These are phyloP conservation scores for Rhodinocichla rosea DNA, from an alignment of 2,113 vertebrate genomes.

Conservation along the genomic window DNA sequence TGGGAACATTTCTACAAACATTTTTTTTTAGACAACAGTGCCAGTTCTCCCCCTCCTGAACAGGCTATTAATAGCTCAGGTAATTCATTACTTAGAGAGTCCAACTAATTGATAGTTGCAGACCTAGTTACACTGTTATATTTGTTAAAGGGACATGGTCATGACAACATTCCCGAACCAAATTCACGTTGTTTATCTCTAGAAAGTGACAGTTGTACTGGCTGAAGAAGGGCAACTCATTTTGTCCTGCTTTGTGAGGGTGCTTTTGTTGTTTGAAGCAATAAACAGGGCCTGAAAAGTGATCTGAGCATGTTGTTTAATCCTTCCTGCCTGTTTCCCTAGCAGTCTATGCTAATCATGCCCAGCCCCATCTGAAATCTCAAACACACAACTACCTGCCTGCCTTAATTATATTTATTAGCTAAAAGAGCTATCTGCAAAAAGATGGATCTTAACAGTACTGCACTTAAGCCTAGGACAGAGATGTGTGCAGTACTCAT, in stretches of 20 bases:
- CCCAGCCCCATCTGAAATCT: not conserved
- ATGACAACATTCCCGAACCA: not conserved
- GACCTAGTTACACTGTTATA: not conserved
- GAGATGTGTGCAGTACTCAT: not conserved
- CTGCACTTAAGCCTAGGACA: not conserved
- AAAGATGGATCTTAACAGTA: not conserved
- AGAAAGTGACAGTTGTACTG: not conserved
- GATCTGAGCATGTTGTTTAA: not conserved
- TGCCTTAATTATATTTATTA: not conserved
- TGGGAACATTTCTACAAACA: not conserved
- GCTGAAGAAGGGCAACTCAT: not conserved
- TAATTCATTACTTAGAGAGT: not conserved
- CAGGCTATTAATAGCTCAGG: slow-evolving; percentile 16
- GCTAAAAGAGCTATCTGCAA: not conserved
- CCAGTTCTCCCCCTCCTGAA: not conserved
- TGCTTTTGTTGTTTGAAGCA: not conserved
- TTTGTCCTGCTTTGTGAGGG: not conserved
- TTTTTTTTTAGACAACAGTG: not conserved
- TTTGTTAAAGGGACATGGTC: not conserved
- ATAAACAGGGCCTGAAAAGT: not conserved
- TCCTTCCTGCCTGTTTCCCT: not conserved
- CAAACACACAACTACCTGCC: not conserved
- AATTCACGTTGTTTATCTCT: not conserved
- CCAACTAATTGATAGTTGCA: slow-evolving; percentile 16
- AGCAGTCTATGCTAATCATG: not conserved